Evolutionary conservation across 1,140 invertebrate genomes (phyloP).

Genomic region (Formica selysi): DNA sequence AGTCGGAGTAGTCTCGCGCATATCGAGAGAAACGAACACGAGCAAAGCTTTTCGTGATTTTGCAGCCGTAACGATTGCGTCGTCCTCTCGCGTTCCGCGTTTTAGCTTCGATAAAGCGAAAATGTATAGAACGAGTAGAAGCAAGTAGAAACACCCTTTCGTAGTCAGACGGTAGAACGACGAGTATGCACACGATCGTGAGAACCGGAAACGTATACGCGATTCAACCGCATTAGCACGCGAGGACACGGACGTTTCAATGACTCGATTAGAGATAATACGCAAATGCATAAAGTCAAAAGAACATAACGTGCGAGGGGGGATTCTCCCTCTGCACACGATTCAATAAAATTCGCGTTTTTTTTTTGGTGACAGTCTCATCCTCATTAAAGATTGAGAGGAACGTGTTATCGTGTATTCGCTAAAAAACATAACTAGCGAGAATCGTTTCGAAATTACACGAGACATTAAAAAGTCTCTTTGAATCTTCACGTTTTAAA

Average conservation of each 20-base stretch:
- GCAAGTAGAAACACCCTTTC: conserved; percentile 47
- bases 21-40: conserved; percentile 52
- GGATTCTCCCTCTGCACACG: not conserved
- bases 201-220: not conserved
- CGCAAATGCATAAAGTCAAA: conserved; percentile 30
- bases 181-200: not conserved
- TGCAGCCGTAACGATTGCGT: conserved; percentile 49
- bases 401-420: not conserved
- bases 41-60: conserved; percentile 34
- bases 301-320: not conserved
- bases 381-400: conserved; percentile 32
- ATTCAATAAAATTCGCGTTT: conserved; percentile 40
- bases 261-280: conserved; percentile 49
- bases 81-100: conserved; percentile 9
- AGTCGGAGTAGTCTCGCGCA: conserved; percentile 34
- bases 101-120: conserved; percentile 46
- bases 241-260: conserved; percentile 34
- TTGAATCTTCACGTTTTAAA: conserved; percentile 1
- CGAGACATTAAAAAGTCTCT: conserved; percentile 7
- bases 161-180: not conserved
- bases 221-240: conserved; percentile 49
- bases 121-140: conserved; percentile 6
- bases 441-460: not conserved
- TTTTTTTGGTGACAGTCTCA: not conserved
- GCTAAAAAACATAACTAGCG: not conserved